Percentiles rank a stretch among this genome's conserved stretches.
These are phyloP conservation scores for Diplosoma virens DNA, from an alignment of 23 tunicate species.

Conservation along the genomic window DNA sequence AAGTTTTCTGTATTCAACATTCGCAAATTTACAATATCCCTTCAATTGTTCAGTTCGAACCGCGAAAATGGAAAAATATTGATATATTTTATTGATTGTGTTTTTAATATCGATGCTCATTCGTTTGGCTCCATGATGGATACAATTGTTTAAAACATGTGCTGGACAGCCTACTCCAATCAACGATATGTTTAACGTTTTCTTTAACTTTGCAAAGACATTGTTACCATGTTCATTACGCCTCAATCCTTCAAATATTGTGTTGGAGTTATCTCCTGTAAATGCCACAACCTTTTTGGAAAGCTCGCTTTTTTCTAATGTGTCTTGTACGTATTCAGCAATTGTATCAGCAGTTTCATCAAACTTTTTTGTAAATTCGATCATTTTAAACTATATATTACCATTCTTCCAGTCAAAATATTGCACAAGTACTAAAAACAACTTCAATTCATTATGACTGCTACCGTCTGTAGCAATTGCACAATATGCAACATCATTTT, in stretches of 20 bases:
- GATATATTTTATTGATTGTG: slow-evolving; percentile 3
- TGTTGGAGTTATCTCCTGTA: slow-evolving; percentile 21
- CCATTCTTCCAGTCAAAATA: slow-evolving; percentile 24
- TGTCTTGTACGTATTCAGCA: slow-evolving; percentile 21
- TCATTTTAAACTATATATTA: background rate
- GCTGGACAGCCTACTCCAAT: slow-evolving; percentile 26
- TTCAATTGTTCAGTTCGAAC: slow-evolving; percentile 15
- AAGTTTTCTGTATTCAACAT: slow-evolving; percentile 11
- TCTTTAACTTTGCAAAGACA: slow-evolving; percentile 8
- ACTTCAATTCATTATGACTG: slow-evolving; percentile 15
- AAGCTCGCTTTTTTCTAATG: slow-evolving; percentile 7
- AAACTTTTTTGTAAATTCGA: slow-evolving; percentile 16
- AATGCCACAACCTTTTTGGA: slow-evolving; percentile 7
- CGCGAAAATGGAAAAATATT: slow-evolving; percentile 1
- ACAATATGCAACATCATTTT: slow-evolving; percentile 21
- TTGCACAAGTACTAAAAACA: slow-evolving; percentile 24
- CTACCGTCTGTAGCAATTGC: slow-evolving; percentile 26
- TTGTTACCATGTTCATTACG: no score
- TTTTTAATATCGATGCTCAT: slow-evolving; percentile 14
- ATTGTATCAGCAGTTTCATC: slow-evolving; percentile 17
- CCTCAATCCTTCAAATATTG: slow-evolving; percentile 14
- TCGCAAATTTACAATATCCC: slow-evolving; percentile 5
- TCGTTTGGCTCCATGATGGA: slow-evolving; percentile 5
- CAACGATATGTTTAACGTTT: background rate
- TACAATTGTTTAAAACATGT: slow-evolving; percentile 8